These are phyloP conservation scores for Osmerus eperlanus DNA, from an alignment of 2,113 vertebrate genomes.

Conservation along the genomic window DNA sequence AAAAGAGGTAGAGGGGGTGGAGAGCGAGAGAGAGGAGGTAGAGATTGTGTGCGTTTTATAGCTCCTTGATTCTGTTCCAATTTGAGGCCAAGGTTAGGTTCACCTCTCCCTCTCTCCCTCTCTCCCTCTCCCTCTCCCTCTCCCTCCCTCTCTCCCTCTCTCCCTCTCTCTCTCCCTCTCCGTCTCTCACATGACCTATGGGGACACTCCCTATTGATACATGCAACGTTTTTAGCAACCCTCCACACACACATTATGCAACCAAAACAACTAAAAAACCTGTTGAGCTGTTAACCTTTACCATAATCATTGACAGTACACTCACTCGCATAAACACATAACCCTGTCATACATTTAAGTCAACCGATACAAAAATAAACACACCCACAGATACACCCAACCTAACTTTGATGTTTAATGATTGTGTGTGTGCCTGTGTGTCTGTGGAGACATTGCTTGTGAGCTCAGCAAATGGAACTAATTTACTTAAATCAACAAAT, in stretches of 20 bases:
- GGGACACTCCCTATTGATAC: conserved; percentile 2
- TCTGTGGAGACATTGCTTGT: too few species aligned
- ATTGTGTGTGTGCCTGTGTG: too few species aligned
- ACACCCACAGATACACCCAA: not conserved
- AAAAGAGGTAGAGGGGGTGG: too few species aligned
- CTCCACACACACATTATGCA: conserved; percentile 38
- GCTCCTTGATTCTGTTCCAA: too few species aligned
- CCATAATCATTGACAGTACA: conserved; percentile 11
- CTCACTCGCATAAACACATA: not conserved
- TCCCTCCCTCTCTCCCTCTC: too few species aligned
- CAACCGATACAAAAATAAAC: not conserved
- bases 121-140: too few species aligned
- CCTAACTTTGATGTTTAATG: too few species aligned
- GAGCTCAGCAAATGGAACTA: too few species aligned
- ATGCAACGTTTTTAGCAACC: not conserved
- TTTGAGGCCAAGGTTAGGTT: too few species aligned
- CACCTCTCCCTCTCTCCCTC: too few species aligned
- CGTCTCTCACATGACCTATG: not conserved
- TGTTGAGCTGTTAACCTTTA: conserved; percentile 37
- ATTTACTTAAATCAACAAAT: too few species aligned
- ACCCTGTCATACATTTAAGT: not conserved
- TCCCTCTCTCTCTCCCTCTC: not conserved
- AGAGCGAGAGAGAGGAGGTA: not conserved
- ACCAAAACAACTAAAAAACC: conserved; percentile 25
- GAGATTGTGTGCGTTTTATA: not conserved